Base-by-base conservation (phyloP, 2,113 vertebrate species). In the Perca flavescens region DNA sequence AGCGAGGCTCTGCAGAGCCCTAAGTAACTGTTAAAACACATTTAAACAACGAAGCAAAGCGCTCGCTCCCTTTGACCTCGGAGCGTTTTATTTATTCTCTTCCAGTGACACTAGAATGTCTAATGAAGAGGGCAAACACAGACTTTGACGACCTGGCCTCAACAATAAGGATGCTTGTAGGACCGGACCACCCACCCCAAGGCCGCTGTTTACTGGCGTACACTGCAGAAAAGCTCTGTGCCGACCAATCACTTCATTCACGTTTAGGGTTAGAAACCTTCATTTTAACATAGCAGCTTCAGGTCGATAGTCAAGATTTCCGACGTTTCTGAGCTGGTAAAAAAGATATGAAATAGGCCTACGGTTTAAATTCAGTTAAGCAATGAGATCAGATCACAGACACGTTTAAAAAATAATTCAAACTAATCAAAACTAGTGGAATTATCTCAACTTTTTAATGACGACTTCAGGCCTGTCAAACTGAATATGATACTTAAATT, bases 101-200 rank as follows among this genome's bases (percentile, higher is more conserved):
- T 63, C 22, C 74, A 52, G 89, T 95, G 94, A 95, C 95, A 95
- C 95, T 79, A 77, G 84, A 89, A 90, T 87, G 95, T 88, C 87
- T 95, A 95, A 96, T 95, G 92, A 93, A 94, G 85, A 89, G 70
- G 60, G 88, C 91, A 96, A 96, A 96, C 94, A 96, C 87, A 86
- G 91, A 88, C 82, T 84, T 74, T 90, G 70, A 88, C 78, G 46
- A 75, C 77, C 64, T 2, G 68, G 53, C 43, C 87, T 57, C 40
- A 88, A 91, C 91, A 90, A 91, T 87, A 56, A 87, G 52, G 56
- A 75, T 1, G 56, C 47, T 67, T 43, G 25, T 3, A 12, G 36
- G 36, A 46, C 57, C 57, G 66, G 91, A 95, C 94, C 94, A 95
- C 93, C 94, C 92, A 92, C 71, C 68, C 90, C 85, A 73, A 8